Evolutionary conservation across 2,797 vertebrate species (phyloP).

Genomic region (Emydoidea blandingii): DNA sequence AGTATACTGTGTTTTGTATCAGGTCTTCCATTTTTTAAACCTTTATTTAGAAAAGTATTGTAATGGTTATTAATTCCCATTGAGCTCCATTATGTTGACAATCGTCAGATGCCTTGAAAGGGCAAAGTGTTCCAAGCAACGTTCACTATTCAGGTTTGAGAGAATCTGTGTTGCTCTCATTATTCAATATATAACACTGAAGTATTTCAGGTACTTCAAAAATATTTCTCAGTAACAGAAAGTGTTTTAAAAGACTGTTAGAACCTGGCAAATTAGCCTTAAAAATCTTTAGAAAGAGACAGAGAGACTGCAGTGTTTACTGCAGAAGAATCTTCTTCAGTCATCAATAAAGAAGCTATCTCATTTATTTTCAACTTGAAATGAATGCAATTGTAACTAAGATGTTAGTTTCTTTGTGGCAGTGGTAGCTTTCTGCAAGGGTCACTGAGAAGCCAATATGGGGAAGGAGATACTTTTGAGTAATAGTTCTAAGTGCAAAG

Average conservation of each 20-base stretch:
- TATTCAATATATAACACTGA: constrained; percentile 28
- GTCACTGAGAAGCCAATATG: not conserved
- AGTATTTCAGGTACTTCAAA: constrained; percentile 18
- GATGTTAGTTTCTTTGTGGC: not conserved
- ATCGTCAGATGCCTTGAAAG: constrained; percentile 21
- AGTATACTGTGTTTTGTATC: not conserved
- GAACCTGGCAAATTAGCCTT: constrained; percentile 25
- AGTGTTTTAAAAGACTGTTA: constrained; percentile 8
- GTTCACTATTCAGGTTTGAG: not conserved
- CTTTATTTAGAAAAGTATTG: not conserved
- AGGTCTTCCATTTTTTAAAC: not conserved
- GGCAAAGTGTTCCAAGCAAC: not conserved
- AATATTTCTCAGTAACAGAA: constrained; percentile 44
- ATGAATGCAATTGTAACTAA: not conserved
- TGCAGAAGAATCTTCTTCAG: not conserved
- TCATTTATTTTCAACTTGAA: not conserved
- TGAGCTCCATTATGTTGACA: constrained; percentile 32
- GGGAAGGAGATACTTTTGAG: not conserved
- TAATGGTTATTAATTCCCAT: constrained; percentile 26
- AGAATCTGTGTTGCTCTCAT: constrained; percentile 17
- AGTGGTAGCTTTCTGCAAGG: not conserved
- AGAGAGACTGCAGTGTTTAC: not conserved
- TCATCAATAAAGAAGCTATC: not conserved
- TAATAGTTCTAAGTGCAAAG: not conserved
- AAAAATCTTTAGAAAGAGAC: not conserved